These are phyloP conservation scores for Spicauda simplicius DNA, from an alignment of 2,888 invertebrate species.

Conservation along the genomic window DNA sequence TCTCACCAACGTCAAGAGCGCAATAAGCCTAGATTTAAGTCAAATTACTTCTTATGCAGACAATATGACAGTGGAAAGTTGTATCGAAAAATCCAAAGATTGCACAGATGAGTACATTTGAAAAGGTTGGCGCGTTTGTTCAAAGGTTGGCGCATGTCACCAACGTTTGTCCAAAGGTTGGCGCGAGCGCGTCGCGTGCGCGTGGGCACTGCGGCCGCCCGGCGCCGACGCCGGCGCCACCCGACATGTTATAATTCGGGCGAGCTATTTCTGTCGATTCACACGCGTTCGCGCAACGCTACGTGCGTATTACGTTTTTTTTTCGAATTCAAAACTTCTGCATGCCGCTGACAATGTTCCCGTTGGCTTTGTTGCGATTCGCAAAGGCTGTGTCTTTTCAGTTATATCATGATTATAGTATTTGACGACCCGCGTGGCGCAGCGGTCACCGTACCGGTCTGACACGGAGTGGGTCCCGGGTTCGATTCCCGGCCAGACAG, in stretches of 20 bases:
- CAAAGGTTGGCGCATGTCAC: neutral
- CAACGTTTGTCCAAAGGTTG: conserved; percentile 9
- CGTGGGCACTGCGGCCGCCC: conserved; percentile 61
- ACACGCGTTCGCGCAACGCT: conserved; percentile 72
- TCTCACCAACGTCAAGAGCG: no score
- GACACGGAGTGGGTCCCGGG: no score
- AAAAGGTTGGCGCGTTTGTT: neutral
- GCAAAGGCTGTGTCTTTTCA: no score
- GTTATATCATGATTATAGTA: no score
- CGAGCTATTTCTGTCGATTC: conserved; percentile 80
- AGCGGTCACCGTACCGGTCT: no score
- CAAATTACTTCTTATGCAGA: no score
- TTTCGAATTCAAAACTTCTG: conserved; percentile 62
- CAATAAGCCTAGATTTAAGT: no score
- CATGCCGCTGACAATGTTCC: conserved; percentile 33
- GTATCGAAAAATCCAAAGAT: no score
- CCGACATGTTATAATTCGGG: conserved; percentile 80
- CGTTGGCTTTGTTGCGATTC: conserved; percentile 4
- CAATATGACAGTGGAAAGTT: no score
- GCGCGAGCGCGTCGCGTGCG: conserved; percentile 36
- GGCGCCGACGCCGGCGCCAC: conserved; percentile 78
- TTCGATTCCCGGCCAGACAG: no score
- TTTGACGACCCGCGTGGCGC: no score
- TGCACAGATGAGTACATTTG: neutral
- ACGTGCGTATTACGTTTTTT: conserved; percentile 66